Evolutionary conservation across 2,113 vertebrate species (phyloP).

Genomic region (human (Homo sapiens)): DNA sequence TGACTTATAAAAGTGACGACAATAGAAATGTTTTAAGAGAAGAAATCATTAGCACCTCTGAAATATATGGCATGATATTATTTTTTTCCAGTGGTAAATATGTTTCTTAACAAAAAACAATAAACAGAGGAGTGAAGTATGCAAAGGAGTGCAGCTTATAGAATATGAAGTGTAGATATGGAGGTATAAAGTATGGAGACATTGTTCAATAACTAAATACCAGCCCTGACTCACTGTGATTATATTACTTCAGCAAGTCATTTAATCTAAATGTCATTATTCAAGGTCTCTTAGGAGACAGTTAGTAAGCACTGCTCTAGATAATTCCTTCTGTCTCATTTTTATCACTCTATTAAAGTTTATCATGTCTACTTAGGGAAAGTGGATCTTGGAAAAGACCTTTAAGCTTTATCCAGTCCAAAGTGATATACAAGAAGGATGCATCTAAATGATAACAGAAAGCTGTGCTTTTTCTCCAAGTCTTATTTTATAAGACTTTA

Average conservation of each 20-base stretch:
- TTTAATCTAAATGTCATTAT: not conserved
- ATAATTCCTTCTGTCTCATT: not conserved
- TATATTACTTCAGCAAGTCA: not conserved
- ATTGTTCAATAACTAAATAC: not conserved
- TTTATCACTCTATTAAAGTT: not conserved
- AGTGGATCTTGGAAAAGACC: not conserved
- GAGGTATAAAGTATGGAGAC: accelerated
- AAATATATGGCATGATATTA: not conserved
- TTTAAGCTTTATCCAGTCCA: not conserved
- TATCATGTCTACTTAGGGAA: not conserved
- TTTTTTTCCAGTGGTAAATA: not conserved
- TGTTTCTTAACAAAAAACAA: not conserved
- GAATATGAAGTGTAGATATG: too few relatives aligned
- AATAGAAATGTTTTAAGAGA: not conserved
- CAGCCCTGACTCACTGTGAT: not conserved
- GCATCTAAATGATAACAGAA: not conserved
- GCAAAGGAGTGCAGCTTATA: not conserved
- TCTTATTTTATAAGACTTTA: not conserved
- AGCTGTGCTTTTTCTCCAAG: not conserved
- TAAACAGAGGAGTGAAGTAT: not conserved
- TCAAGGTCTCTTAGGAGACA: not conserved
- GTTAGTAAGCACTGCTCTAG: not conserved
- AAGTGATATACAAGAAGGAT: not conserved
- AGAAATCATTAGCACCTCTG: not conserved
- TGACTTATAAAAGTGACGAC: not conserved